phyloP scores from a whole-genome alignment of 1,140 invertebrate species.

The Drosophila pectinifera region DNA sequence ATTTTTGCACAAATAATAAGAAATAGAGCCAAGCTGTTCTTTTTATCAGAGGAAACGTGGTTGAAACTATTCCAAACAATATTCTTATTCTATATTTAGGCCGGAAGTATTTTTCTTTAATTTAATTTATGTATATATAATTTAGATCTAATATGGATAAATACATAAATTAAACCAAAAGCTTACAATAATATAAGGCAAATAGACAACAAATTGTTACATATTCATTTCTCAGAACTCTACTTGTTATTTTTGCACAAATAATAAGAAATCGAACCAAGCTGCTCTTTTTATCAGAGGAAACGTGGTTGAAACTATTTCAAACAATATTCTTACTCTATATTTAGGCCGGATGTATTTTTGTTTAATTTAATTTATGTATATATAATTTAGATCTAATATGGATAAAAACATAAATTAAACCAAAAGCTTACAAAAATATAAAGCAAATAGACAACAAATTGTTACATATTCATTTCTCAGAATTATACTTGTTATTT shows the following conservation, averaged over 20 bases:
- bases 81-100: too few species aligned
- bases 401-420: background rate
- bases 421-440: background rate
- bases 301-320: background rate
- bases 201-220: background rate
- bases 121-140: too few species aligned
- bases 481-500: background rate
- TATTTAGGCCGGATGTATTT: too few species aligned
- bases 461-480: background rate
- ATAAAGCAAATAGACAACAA: background rate
- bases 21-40: background rate
- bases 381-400: background rate
- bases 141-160: background rate
- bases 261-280: background rate
- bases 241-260: background rate
- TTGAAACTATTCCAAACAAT: background rate
- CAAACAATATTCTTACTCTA: too few species aligned
- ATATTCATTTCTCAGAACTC: background rate
- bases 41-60: constrained; percentile 1
- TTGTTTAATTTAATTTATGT: too few species aligned
- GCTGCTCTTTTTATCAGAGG: background rate
- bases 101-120: too few species aligned
- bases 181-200: background rate
- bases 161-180: background rate
- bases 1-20: background rate